Evolutionary conservation across 2,113 vertebrate genomes (phyloP).

Genomic region (Ivindomyrus marchei): DNA sequence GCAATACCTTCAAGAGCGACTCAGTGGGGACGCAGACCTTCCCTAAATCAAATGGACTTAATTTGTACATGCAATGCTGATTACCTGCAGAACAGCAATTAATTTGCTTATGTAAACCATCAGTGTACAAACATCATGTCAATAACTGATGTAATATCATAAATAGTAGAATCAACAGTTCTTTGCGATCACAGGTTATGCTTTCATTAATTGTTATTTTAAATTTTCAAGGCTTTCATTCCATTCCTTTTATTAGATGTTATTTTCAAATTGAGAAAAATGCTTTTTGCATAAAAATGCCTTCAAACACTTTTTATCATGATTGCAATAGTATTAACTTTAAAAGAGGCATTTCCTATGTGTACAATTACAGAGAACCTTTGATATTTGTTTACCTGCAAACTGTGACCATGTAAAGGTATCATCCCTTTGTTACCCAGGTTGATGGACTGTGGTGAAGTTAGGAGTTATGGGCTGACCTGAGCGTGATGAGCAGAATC

Average conservation of each 20-base stretch:
- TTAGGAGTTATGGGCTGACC: background rate
- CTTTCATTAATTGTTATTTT: conserved; percentile 28
- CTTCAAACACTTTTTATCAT: background rate
- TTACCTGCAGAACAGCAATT: conserved; percentile 56
- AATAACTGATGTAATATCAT: conserved; percentile 52
- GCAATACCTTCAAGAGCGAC: conserved; percentile 65
- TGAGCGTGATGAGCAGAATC: background rate
- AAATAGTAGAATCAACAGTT: conserved; percentile 52
- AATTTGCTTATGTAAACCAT: conserved; percentile 53
- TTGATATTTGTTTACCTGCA: background rate
- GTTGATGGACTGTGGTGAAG: background rate
- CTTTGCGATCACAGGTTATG: conserved; percentile 27
- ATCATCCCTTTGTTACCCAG: background rate
- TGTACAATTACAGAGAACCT: background rate
- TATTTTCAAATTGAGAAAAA: background rate
- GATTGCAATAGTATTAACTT: background rate
- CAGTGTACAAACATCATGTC: conserved; percentile 45
- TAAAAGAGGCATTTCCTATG: background rate
- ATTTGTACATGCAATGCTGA: conserved; percentile 68
- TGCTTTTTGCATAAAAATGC: background rate
- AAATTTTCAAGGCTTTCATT: conserved; percentile 31
- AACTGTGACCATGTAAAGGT: background rate
- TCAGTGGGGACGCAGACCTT: conserved; percentile 60
- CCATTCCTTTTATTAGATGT: conserved; percentile 10
- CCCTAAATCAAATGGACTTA: conserved; percentile 60